Base-by-base conservation (phyloP, 1,140 invertebrate species). In the Drosophila sulfurigaster region DNA sequence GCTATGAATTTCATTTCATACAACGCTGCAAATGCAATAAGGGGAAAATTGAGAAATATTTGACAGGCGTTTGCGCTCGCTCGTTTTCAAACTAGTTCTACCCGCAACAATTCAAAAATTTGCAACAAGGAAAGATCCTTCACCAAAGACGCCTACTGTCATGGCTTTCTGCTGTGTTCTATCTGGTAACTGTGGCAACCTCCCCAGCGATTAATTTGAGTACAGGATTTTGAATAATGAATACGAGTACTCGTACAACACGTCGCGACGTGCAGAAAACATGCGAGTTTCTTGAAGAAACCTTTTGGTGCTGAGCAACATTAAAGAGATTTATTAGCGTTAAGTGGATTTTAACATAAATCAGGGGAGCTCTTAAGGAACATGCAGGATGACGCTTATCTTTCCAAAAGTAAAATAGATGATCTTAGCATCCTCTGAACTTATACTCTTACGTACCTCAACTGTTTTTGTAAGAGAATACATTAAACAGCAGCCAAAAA, bases 271-370 rank as follows among this genome's bases (percentile, higher is more conserved):
- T 59, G 60, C 30, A 41, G 16, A 49, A 48, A 49, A 35, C 57
- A 69, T 60, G 58, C 25, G 56, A 38, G 28, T 28, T 3, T 45
- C n/a, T 45, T 4, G 28, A 10, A 49, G 46, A 49, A 15, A 25
- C 43, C 51, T 60, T 56, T 65, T 15, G 20, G 38, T 10, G 74
- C 32, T 43, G 69, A 30, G 8, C 28, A 63, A 68, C 78, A 78
- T 79, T 69, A 69, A 79, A 73, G 35, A 69, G 78, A 79, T 74
- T 79, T 79, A 79, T 79, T 57, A 60, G 69, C 28, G 41, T 54
- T 74, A 79, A 79, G 78, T 78, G 70, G 75, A 78, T 78, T 77
- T 78, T 74, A 78, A 56, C 78, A 79, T 79, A 79, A 79, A 79
- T 79, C 78, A 79, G 78, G 69, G 49, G 49, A 68, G 69, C 69